Evolutionary conservation across 2,113 vertebrate genomes (phyloP), one percentile per base, ranked within the genome.

Genomic region (Indicator maculatus): DNA sequence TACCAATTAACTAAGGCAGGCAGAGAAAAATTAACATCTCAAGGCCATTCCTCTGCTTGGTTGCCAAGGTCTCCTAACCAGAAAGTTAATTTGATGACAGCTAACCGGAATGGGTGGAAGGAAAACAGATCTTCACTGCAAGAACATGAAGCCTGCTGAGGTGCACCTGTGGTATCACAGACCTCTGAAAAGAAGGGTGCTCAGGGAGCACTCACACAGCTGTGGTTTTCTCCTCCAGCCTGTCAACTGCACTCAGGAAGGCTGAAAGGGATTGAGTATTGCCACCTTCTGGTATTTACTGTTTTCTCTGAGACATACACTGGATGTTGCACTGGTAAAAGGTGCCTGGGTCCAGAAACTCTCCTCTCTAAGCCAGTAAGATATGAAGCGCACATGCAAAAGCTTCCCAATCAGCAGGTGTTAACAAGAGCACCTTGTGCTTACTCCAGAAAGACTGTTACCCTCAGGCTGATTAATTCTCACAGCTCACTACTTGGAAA

Each of bases 51-150:
- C 56, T 36, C 27, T 18, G 71, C 71, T 58, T 10, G 14, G 78
- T 79, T 95, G 72, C 90, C 81, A 85, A 61, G 73, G 90, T 82
- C 92, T 93, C 70, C 74, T 13, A n/a, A 44, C 30, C 31, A 30
- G 71, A 94, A 93, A 39, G 45, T 7, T 21, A 65, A 55, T 59
- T 10, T 71, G 72, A 52, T 27, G 73, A 75, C 8, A 38, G 92
- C 53, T 74, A n/a, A 78, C 24, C 0, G 10, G 86, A 70, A 63
- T 3, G 86, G 74, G 80, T 16, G 58, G 83, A 83, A 92, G 88
- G 44, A 56, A 58, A 78, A 9, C 3, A 47, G 55, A 20, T 44
- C 75, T 50, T 77, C 41, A 11, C 1, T 19, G 76, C 45, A 52
- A 61, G 66, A 52, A 82, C 65, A 83, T 3, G 21, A 61, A 78